Percentiles rank a stretch among this genome's conserved stretches.
These are phyloP conservation scores for Dryobota labecula DNA, from an alignment of 2,888 invertebrate genomes.

Conservation along the genomic window DNA sequence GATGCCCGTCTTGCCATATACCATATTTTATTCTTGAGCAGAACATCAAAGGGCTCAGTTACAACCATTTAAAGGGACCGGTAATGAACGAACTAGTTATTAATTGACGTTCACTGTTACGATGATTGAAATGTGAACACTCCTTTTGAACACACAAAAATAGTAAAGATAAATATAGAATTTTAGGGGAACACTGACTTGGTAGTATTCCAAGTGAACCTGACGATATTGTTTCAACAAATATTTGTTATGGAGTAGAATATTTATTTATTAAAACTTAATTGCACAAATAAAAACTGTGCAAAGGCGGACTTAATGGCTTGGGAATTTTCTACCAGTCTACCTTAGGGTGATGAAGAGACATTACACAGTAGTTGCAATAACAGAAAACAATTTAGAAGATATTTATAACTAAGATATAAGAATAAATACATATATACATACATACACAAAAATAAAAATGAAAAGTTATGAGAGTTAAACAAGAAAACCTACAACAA, in stretches of 20 bases:
- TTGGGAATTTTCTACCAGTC: no score
- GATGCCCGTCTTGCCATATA: conserved; percentile 70
- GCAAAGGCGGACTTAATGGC: no score
- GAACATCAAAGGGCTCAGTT: conserved; percentile 77
- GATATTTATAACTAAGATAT: no score
- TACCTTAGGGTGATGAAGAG: no score
- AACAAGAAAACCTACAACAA: no score
- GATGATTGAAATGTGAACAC: conserved; percentile 81
- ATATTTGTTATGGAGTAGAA: conserved; percentile 52
- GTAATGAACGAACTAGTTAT: conserved; percentile 66
- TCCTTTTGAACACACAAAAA: conserved; percentile 71
- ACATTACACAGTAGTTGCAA: no score
- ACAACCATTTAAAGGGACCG: conserved; percentile 70
- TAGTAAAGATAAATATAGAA: conserved; percentile 68
- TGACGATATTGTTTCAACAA: conserved; percentile 41
- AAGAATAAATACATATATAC: no score
- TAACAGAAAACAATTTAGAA: no score
- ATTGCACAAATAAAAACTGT: no score
- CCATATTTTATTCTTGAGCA: conserved; percentile 74
- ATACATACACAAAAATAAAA: no score
- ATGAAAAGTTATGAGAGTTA: no score
- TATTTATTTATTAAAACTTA: no score
- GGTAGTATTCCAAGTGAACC: conserved; percentile 43
- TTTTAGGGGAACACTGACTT: conserved; percentile 64
- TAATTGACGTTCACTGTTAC: conserved; percentile 78